Evolutionary conservation across 2,888 invertebrate species (phyloP), one percentile per base, ranked within the genome.

Genomic region (Coenonympha glycerion): DNA sequence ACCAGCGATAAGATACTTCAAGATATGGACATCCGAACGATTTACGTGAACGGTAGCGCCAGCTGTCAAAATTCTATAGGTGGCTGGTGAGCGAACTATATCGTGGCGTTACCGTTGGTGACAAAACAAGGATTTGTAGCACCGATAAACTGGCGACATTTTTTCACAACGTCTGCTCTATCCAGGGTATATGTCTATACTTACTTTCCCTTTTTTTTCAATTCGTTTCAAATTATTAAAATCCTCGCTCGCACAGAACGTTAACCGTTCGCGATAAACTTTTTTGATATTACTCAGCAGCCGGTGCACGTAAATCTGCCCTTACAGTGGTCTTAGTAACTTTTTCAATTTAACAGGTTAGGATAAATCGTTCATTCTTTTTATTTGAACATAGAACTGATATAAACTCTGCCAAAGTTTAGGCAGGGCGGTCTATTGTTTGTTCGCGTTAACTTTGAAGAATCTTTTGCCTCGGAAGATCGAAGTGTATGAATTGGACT

Each of bases 331-430:
- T 82, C 77, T 75, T 73, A 62, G 77, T 68, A 87, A 86, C 86
- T 87, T 87, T 87, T 87, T 87, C 86, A 86, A 87, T 87, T 87
- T 85, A 85, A 87, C 85, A 84, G 84, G 84, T 85, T 82, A 79
- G 83, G 79, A 86, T 85, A 87, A 86, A 86, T 84, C 84, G 82
- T 84, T 82, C 78, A 81, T 81, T 83, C 83, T 85, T 84, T 84
- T 84, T 85, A 86, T 83, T 84, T 81, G 79, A 79, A 81, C 83
- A 82, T 79, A 78, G 80, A 83, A 81, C 79, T 80, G 76, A 82
- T 80, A 84, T 81, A 83, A 81, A 82, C 79, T 82, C 74, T 44
- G 37, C 63, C 68, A 73, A 81, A 79, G 67, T 79, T 82, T 64
- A 65, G 68, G 65, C 70, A 63, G 42, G 42, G 51, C 45, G 40